Evolutionary conservation across 2,113 vertebrate genomes (phyloP), one percentile per base, ranked within the genome.

Genomic region (Alligator sinensis): DNA sequence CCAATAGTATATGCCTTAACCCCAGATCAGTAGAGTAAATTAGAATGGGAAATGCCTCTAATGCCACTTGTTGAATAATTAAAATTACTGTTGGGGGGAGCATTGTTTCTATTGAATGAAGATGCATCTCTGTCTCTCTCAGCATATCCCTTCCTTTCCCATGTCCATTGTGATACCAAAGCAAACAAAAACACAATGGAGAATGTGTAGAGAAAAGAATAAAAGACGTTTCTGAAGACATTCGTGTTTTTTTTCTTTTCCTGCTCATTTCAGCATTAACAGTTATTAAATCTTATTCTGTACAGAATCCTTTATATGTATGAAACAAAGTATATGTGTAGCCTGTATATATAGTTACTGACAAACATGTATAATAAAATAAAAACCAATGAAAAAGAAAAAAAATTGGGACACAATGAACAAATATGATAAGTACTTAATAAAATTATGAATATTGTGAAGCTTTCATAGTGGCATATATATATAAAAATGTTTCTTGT

Each of bases 41-140:
- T 64, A 79, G 64, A 24, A 88, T 27, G 30, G 47, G 47, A 47
- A 47, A 47, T 47, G 47, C 47, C 47, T 47, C 38, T 47, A 80
- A 28, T 7, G 4, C 5, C 58, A 9, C 80, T 72, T 28, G 4
- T 80, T 88, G 64, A 28, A 81, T n/a, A 13, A 62, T 7, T 78
- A 77, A 86, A 93, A 84, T 25, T 13, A 34, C 22, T 47, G 19
- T 74, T n/a, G 38, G 22, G 7, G 55, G 1, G 4, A 8, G 0
- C 0, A 13, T 81, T 82, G 11, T 64, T 79, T 54, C 2, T 0
- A 0, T 16, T 54, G 9, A 82, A 10, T 81, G 17, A 18, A 77
- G 30, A 64, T 13, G 13, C 21, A 59, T 34, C 5, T 57, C 9
- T 70, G 0, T 4, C 3, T 63, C 12, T 76, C 16, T 81, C 38